These are phyloP conservation scores for Heliothis peltigera DNA, from an alignment of 2,888 invertebrate genomes.

Conservation along the genomic window DNA sequence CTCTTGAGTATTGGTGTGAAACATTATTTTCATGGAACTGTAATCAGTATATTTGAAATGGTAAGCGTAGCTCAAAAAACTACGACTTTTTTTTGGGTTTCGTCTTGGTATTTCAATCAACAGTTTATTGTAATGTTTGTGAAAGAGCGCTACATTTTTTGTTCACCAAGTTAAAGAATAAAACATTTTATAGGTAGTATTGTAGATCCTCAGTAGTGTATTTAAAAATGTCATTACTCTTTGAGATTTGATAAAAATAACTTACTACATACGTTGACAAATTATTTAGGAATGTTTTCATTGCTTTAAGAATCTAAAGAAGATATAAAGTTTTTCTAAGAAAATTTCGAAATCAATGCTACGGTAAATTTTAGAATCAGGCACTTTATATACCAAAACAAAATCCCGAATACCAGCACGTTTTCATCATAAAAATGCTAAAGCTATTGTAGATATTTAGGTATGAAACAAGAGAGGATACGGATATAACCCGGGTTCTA, in stretches of 20 bases:
- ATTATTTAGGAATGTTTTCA: neutral
- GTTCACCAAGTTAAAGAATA: neutral
- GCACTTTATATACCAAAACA: neutral
- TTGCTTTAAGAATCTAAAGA: neutral
- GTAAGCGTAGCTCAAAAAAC: slow-evolving; percentile 18
- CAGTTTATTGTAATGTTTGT: slow-evolving; percentile 21
- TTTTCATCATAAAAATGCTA: neutral
- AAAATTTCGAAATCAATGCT: neutral
- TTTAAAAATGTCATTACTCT: neutral
- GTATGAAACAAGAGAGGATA: slow-evolving; percentile 51
- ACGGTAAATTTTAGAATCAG: neutral
- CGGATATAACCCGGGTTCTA: slow-evolving; percentile 67
- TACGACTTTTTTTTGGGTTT: slow-evolving; percentile 24
- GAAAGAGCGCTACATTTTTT: slow-evolving; percentile 19
- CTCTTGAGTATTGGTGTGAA: slow-evolving; percentile 63
- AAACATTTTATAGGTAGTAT: neutral
- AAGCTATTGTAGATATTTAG: neutral
- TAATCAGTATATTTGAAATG: slow-evolving; percentile 21
- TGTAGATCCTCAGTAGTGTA: neutral
- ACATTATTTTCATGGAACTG: slow-evolving; percentile 33
- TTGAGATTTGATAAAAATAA: neutral
- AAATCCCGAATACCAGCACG: neutral
- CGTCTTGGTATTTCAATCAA: slow-evolving; percentile 39
- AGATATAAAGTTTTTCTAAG: neutral
- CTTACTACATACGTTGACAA: too few species aligned